Conservation (phyloP, 2,797 vertebrate genomes). For the Schizothorax lantsangensis region DNA sequence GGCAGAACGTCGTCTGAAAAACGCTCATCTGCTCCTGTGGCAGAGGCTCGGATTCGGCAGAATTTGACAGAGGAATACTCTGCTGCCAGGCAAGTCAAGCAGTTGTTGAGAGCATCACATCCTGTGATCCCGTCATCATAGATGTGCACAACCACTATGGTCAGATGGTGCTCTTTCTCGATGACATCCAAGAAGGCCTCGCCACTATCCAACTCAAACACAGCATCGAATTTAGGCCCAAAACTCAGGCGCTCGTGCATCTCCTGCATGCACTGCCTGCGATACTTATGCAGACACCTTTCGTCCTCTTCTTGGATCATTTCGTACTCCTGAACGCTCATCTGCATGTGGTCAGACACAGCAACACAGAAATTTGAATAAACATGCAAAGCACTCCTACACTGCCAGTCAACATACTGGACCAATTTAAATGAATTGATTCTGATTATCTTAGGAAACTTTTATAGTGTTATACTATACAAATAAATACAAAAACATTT, state of each 20-base stretch:
- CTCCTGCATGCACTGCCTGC: constrained; percentile 93
- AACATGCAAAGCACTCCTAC: neutral
- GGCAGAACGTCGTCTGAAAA: constrained; percentile 92
- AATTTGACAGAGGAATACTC: constrained; percentile 93
- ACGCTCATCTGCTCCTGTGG: constrained; percentile 89
- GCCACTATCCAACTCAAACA: constrained; percentile 88
- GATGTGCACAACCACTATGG: constrained; percentile 91
- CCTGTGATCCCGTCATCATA: constrained; percentile 88
- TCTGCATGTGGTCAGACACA: constrained; percentile 73
- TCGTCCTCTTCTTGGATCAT: constrained; percentile 93
- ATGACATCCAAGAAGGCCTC: constrained; percentile 89
- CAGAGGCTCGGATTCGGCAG: constrained; percentile 91
- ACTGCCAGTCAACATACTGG: neutral
- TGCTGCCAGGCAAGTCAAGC: constrained; percentile 85
- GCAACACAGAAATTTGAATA: neutral
- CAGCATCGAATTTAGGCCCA: constrained; percentile 87
- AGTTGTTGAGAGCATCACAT: constrained; percentile 89
- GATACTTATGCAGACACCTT: constrained; percentile 88
- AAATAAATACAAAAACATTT: too few relatives aligned
- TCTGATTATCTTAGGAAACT: neutral
- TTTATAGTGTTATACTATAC: neutral
- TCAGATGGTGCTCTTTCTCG: constrained; percentile 90
- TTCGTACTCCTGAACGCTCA: constrained; percentile 97
- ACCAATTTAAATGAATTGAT: neutral
- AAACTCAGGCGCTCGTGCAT: constrained; percentile 97